Base-by-base conservation (phyloP, 1,140 invertebrate genomes). In the Amyelois transitella region DNA sequence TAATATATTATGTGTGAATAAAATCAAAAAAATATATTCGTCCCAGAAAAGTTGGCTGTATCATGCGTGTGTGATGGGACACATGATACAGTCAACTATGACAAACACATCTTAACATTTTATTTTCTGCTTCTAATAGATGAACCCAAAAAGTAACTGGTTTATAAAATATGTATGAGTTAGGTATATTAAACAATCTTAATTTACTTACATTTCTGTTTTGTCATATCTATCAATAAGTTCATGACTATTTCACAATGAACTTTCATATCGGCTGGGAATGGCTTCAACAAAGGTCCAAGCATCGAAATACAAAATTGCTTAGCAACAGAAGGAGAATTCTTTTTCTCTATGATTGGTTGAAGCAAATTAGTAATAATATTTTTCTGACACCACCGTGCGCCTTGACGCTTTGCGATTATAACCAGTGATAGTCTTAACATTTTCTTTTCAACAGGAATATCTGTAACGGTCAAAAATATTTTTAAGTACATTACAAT, bases 271-370 rank as follows among this genome's bases (percentile, higher is more conserved):
- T 81, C 72, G 4, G 25, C 43, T 10, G 84, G 80, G 54, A 77
- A 89, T 0, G 86, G 85, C 52, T 81, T 81, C 17, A 85, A 38
- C n/a, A 89, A 48, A 6, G 83, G 75, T 43, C 88, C 88, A 19
- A 89, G 57, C 45, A 85, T 53, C 6, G 74, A 66, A 0, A 86
- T 61, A 62, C 78, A 81, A 51, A 87, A 84, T 38, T 64, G 57
- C 55, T 75, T 82, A 7, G 63, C 59, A 44, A 38, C 56, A 5
- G 67, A 43, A 4, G 68, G 53, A 7, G 54, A 47, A 22, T 55
- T 62, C n/a, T 65, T 53, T 28, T 79, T 64, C 20, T 84, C 75
- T 38, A 89, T 77, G 3, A 85, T 67, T 7, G 88, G 83, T 43
- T 81, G 20, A 19, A 89, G 48, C 43, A 81, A 64, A 51, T 81